A percentile compares a stretch with the other conserved stretches of the same genome.
Evolutionary conservation across 2,113 vertebrate genomes (phyloP).

Genomic region (Hippoglossus stenolepis): DNA sequence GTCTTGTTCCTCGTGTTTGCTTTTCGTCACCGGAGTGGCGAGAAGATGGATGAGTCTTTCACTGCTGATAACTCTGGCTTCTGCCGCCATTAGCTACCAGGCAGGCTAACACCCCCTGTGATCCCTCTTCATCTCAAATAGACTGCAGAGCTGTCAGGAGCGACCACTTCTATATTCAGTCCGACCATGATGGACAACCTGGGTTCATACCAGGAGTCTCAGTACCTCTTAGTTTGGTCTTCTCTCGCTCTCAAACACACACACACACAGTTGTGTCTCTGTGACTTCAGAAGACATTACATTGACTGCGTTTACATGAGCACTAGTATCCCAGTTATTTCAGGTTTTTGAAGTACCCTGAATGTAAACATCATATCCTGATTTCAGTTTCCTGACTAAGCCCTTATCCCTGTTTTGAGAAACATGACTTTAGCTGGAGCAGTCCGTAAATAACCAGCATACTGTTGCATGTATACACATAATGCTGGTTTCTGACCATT

Average conservation of each 20-base stretch:
- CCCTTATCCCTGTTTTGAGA: too few relatives aligned
- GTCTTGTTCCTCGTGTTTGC: conserved; percentile 80
- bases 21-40: conserved; percentile 72
- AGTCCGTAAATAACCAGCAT: too few relatives aligned
- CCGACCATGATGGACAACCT: conserved; percentile 68
- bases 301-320: too few relatives aligned
- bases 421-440: too few relatives aligned
- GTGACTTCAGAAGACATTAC: too few relatives aligned
- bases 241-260: neutral
- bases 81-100: conserved; percentile 57
- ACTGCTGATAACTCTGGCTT: conserved; percentile 61
- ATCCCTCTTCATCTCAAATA: conserved; percentile 70
- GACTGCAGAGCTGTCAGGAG: conserved; percentile 63
- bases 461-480: too few relatives aligned
- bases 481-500: too few relatives aligned
- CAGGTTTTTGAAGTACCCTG: too few relatives aligned
- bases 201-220: conserved; percentile 22
- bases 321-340: too few relatives aligned
- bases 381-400: too few relatives aligned
- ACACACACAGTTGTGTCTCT: neutral
- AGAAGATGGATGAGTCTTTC: conserved; percentile 82
- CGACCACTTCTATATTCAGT: conserved; percentile 67
- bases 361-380: too few relatives aligned
- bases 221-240: conserved; percentile 24
- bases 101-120: conserved; percentile 44